phyloP scores from a whole-genome alignment of 1,140 invertebrate genomes.

The Trichonephila inaurata region DNA sequence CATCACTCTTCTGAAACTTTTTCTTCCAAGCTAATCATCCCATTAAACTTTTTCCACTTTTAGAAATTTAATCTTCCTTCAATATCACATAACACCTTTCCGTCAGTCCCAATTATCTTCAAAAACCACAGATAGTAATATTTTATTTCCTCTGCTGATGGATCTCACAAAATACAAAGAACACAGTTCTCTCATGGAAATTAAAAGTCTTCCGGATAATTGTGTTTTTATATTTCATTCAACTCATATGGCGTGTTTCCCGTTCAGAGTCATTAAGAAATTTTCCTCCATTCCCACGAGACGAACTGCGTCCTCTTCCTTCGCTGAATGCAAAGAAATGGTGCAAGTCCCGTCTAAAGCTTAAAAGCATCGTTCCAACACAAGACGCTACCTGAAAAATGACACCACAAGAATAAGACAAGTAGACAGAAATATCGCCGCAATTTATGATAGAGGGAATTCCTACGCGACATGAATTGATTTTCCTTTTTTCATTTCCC shows the following conservation, averaged over 20 bases:
- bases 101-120: neutral
- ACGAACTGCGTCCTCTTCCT: neutral
- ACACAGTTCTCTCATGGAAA: conserved; percentile 5
- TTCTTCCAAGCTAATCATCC: no score
- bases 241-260: conserved; percentile 48
- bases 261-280: conserved; percentile 48
- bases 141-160: neutral
- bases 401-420: conserved; percentile 18
- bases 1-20: no score
- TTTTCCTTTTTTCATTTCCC: neutral
- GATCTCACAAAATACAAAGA: neutral
- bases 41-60: no score
- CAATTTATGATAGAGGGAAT: conserved; percentile 54
- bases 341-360: neutral
- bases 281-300: neutral
- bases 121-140: neutral
- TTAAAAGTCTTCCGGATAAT: conserved; percentile 28
- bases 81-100: neutral
- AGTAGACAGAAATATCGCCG: conserved; percentile 45
- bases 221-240: neutral
- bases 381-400: conserved; percentile 54
- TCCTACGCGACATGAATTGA: conserved; percentile 29
- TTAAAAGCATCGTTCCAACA: conserved; percentile 40
- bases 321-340: conserved; percentile 34
- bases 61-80: neutral